These are phyloP conservation scores for Archips crataeganus DNA, from an alignment of 2,888 invertebrate genomes.

Conservation along the genomic window DNA sequence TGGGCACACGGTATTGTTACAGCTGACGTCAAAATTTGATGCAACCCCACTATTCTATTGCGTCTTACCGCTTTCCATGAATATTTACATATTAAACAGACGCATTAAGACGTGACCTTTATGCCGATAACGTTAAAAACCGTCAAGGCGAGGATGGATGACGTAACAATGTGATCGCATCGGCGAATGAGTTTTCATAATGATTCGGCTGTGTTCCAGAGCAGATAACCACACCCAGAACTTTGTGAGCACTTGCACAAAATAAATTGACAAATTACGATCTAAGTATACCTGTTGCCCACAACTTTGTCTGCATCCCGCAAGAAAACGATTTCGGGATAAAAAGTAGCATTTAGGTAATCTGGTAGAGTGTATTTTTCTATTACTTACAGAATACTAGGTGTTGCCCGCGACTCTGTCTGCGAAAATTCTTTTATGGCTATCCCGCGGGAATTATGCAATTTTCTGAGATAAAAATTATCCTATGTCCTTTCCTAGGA, in stretches of 20 bases:
- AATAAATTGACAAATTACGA: not conserved
- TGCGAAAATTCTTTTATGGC: too few species aligned
- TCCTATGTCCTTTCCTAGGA: too few species aligned
- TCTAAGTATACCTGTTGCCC: too few species aligned
- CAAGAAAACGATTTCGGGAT: too few species aligned
- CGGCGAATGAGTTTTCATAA: not conserved
- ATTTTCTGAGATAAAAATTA: too few species aligned
- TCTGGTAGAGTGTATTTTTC: too few species aligned
- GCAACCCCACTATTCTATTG: slow-evolving; percentile 31
- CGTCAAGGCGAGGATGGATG: not conserved
- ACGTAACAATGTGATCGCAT: not conserved
- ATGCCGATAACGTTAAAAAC: not conserved
- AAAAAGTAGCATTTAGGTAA: too few species aligned
- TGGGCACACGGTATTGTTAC: slow-evolving; percentile 17
- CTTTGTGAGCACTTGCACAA: not conserved
- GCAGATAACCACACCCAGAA: not conserved
- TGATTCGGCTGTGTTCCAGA: not conserved
- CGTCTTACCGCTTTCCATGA: slow-evolving; percentile 32
- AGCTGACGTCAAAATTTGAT: slow-evolving; percentile 29
- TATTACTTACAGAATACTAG: too few species aligned
- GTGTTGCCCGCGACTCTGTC: too few species aligned
- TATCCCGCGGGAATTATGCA: too few species aligned
- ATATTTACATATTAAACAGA: not conserved
- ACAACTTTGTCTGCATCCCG: too few species aligned
- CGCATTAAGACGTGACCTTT: slow-evolving; percentile 11